Evolutionary conservation across 1,140 invertebrate genomes (phyloP).

Genomic region (Drosophila triauraria): DNA sequence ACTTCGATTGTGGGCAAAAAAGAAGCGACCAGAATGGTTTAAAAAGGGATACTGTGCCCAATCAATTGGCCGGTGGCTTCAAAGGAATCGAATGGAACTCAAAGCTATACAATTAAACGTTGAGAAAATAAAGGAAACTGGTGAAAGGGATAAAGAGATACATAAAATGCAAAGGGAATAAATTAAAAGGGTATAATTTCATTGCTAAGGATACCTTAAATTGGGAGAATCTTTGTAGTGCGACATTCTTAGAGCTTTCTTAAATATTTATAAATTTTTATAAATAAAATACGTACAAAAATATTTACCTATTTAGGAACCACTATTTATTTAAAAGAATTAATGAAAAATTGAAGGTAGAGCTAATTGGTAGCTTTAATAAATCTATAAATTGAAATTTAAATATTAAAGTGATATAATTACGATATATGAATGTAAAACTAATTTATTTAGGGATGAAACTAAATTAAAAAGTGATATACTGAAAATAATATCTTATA

Average conservation of each 20-base stretch:
- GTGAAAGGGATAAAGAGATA: not conserved
- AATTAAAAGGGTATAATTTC: not conserved
- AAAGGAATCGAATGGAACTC: not conserved
- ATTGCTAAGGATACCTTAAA: fast-evolving
- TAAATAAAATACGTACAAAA: not conserved
- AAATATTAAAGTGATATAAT: too few species aligned
- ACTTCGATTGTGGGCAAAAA: not conserved
- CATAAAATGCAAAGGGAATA: not conserved
- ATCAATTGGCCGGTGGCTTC: conserved; percentile 3
- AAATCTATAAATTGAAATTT: not conserved
- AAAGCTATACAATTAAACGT: not conserved
- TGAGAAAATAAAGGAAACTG: not conserved
- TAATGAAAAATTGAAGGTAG: too few species aligned
- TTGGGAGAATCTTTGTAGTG: not conserved
- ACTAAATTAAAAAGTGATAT: too few species aligned
- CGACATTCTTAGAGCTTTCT: too few species aligned
- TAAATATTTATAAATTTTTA: too few species aligned
- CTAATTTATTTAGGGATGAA: too few species aligned
- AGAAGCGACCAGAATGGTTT: not conserved
- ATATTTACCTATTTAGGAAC: not conserved
- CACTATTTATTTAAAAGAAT: not conserved
- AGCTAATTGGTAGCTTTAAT: too few species aligned
- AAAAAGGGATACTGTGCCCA: conserved; percentile 7
- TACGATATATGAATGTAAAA: too few species aligned
- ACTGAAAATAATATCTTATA: too few species aligned